phyloP scores from a whole-genome alignment of 2,797 vertebrate genomes.

The Epinephelus malabaricus region DNA sequence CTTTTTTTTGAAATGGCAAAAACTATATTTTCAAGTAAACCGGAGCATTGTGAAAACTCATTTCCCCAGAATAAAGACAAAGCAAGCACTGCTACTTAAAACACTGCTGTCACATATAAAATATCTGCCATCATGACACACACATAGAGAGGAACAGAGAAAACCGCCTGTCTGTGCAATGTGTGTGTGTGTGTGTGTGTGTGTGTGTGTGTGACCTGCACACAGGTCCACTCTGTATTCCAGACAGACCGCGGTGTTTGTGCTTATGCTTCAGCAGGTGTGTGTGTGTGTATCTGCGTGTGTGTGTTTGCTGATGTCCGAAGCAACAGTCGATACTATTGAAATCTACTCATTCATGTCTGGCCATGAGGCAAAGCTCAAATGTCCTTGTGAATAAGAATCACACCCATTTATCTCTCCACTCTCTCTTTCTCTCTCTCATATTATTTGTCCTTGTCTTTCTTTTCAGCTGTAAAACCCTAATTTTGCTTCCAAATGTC shows the following conservation, averaged over 20 bases:
- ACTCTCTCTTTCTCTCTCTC: constrained; percentile 28
- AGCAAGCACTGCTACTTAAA: constrained; percentile 45
- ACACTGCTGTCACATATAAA: constrained; percentile 34
- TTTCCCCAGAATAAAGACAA: constrained; percentile 13
- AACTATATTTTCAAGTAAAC: background rate
- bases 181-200: constrained; percentile 5
- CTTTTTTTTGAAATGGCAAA: background rate
- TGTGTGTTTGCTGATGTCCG: constrained; percentile 73
- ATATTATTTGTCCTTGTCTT: constrained; percentile 71
- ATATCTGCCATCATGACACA: constrained; percentile 51
- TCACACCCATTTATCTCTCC: constrained; percentile 73
- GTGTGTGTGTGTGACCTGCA: constrained; percentile 27
- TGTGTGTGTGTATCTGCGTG: constrained; percentile 42
- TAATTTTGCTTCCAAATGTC: constrained; percentile 61
- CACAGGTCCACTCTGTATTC: constrained; percentile 77
- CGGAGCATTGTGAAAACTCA: background rate
- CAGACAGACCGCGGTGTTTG: constrained; percentile 60
- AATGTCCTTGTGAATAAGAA: constrained; percentile 86
- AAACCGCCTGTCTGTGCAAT: constrained; percentile 30
- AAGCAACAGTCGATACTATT: constrained; percentile 86
- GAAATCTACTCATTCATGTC: constrained; percentile 86
- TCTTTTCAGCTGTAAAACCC: constrained; percentile 49
- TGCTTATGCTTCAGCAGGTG: constrained; percentile 42
- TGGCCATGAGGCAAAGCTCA: constrained; percentile 81
- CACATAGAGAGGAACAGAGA: constrained; percentile 9